Conservation (phyloP, 37 sponge, comb jelly and placozoan genomes). For the Beroe ovata region DNA sequence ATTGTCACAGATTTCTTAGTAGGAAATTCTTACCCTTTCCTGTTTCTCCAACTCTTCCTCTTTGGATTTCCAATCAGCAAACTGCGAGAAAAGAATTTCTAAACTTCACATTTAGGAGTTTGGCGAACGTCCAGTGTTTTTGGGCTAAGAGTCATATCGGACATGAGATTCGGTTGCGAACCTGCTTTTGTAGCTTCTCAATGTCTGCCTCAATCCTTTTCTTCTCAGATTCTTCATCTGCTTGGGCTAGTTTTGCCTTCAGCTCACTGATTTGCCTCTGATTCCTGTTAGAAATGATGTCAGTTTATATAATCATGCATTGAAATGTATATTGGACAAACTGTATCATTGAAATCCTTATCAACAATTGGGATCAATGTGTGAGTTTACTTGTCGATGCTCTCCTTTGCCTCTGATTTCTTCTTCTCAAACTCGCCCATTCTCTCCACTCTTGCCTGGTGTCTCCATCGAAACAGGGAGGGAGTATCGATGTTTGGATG, state of each 20-base stretch:
- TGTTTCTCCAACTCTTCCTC: conserved; percentile 48
- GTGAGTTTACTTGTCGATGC: neutral
- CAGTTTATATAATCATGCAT: too few species aligned
- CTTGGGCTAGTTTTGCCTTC: neutral
- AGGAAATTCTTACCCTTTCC: conserved; percentile 33
- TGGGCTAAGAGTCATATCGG: too few species aligned
- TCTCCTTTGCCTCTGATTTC: neutral
- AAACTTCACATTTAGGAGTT: too few species aligned
- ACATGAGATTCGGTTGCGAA: neutral
- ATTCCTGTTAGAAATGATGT: conserved; percentile 10
- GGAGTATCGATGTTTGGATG: conserved; percentile 99
- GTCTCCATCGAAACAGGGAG: conserved; percentile 93
- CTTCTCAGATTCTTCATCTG: conserved; percentile 20
- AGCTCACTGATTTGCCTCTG: neutral
- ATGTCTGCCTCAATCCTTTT: conserved; percentile 25
- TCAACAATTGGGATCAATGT: neutral
- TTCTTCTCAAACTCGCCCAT: conserved; percentile 77
- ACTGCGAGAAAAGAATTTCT: neutral
- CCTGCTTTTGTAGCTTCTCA: conserved; percentile 20
- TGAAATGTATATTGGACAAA: neutral
- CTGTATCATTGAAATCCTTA: neutral
- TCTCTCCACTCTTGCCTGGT: conserved; percentile 92
- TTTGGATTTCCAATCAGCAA: conserved; percentile 32
- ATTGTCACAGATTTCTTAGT: too few species aligned
- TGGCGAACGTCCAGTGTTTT: too few species aligned